Conservation (phyloP, 2,888 invertebrate genomes). For the Cosmorhoe ocellata region DNA sequence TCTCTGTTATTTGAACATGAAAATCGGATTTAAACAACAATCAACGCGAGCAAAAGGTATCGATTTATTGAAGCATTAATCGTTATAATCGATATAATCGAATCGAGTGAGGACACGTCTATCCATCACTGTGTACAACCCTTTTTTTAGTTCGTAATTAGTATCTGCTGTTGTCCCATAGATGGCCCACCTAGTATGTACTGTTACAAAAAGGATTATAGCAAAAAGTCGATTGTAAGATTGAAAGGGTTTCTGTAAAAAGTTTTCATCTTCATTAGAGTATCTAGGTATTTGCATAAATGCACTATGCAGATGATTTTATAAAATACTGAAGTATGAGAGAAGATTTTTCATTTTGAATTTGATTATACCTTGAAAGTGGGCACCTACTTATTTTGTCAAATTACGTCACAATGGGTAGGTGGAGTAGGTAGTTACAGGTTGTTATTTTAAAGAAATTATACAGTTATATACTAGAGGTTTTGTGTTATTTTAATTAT, state of each 20-base stretch:
- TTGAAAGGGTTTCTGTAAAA: conserved; percentile 6
- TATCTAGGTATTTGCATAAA: background rate
- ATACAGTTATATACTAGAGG: too few relatives aligned
- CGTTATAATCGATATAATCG: conserved; percentile 53
- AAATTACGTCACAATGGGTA: too few relatives aligned
- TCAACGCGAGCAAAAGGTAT: conserved; percentile 52
- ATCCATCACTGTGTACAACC: conserved; percentile 52
- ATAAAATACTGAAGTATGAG: too few relatives aligned
- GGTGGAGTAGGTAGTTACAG: too few relatives aligned
- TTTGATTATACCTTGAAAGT: too few relatives aligned
- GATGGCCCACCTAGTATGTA: conserved; percentile 39
- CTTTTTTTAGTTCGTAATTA: conserved; percentile 45
- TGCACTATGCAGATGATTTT: background rate
- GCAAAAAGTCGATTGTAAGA: conserved; percentile 14
- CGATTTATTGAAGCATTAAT: conserved; percentile 65
- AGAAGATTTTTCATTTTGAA: too few relatives aligned
- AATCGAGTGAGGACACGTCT: conserved; percentile 50
- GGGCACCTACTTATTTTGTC: too few relatives aligned
- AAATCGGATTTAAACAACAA: conserved; percentile 40
- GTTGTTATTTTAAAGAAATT: too few relatives aligned
- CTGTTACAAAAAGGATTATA: conserved; percentile 10
- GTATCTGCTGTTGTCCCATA: conserved; percentile 38
- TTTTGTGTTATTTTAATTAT: too few relatives aligned
- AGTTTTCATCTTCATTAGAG: conserved; percentile 19
- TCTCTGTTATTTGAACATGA: conserved; percentile 34